These are phyloP conservation scores for Lepidostoma basale DNA, from an alignment of 1,140 invertebrate species.

Conservation along the genomic window DNA sequence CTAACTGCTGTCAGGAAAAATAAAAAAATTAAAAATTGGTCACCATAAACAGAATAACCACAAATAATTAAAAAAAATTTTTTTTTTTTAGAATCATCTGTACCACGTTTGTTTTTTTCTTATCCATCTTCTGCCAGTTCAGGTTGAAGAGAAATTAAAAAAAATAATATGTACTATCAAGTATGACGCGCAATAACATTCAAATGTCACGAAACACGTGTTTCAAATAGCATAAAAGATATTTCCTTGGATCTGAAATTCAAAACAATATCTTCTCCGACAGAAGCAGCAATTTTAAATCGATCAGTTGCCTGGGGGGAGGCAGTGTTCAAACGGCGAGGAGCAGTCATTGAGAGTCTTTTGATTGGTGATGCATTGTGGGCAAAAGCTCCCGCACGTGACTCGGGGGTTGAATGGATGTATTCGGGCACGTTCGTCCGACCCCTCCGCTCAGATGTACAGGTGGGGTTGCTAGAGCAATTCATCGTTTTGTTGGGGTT, in stretches of 20 bases:
- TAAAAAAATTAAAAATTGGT: no score
- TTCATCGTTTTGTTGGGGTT: no score
- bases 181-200: neutral
- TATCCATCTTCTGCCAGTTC: neutral
- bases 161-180: neutral
- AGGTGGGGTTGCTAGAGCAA: neutral
- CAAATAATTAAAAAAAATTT: no score
- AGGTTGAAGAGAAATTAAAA: neutral
- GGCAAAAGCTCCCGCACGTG: neutral
- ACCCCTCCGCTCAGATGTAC: neutral
- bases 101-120: no score
- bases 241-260: neutral
- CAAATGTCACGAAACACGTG: neutral
- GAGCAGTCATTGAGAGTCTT: conserved; percentile 14
- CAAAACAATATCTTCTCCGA: neutral
- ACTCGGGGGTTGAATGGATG: neutral
- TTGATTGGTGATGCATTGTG: conserved; percentile 7
- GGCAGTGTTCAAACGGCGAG: neutral
- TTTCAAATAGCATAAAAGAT: neutral
- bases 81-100: no score
- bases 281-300: neutral
- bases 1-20: no score
- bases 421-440: neutral
- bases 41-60: no score
- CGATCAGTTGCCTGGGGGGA: neutral